Evolutionary conservation across 2,888 invertebrate species (phyloP), one percentile per base, ranked within the genome.

Genomic region (Drosophila sordidapex): DNA sequence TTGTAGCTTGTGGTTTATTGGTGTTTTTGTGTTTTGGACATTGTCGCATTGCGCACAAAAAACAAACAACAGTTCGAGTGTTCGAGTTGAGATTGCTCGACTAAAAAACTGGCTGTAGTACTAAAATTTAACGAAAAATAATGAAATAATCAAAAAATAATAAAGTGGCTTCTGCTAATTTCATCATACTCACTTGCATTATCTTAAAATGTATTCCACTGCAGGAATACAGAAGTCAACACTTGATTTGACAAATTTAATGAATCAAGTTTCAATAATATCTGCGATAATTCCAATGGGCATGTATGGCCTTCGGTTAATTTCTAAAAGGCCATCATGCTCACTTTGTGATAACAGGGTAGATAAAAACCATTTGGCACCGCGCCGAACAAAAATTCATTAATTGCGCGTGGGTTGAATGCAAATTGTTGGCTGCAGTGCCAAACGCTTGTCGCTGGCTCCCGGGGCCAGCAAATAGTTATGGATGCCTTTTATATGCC

Each of bases 351-450:
- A 2, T 6, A 29, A 43, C 29, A 54, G 74, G 51, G 73, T 72
- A 76, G 67, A 25, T 48, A 51, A 65, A 48, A 64, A 48, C 10
- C 46, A 71, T 72, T 77, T 87, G 86, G 86, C 88, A 70, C 18
- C 18, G 15, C 25, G 73, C 77, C 82, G 76, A 77, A 57, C 54
- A 67, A 60, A 68, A 74, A 70, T 82, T 56, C 73, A 77, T 88
- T 87, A 86, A 88, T 86, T 83, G 82, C 65, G 73, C 73, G 83
- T 83, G 79, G 88, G 78, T 75, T 71, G 59, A 53, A 78, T 75
- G 73, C 62, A 77, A 63, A 73, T 70, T 60, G 40, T 79, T 83
- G 83, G 87, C 74, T 59, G 35, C 48, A 43, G 21, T 73, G 86
- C 88, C 86, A 87, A 83, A 62, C 52, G 40, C 69, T 70, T 85